phyloP scores from a whole-genome alignment of 2,888 invertebrate species.

The Uloborus plumipes region DNA sequence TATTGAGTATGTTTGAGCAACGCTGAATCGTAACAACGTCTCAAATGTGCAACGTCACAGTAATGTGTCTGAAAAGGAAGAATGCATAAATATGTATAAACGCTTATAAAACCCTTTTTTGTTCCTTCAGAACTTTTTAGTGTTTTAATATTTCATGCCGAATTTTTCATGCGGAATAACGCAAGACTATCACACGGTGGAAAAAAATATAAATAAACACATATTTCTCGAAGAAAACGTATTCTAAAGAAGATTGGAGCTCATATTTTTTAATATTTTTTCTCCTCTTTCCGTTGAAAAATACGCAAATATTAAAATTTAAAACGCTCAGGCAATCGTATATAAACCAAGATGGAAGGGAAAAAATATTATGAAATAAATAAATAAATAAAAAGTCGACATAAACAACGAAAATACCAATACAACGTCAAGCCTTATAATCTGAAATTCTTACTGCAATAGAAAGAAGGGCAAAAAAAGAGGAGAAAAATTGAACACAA shows the following conservation, averaged over 20 bases:
- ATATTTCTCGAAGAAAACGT: slow-evolving; percentile 21
- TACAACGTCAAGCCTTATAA: slow-evolving; percentile 34
- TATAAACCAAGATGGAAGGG: background rate
- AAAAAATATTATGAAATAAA: slow-evolving; percentile 8
- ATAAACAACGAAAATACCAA: slow-evolving; percentile 49
- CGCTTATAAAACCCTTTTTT: slow-evolving; percentile 30
- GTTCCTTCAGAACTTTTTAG: slow-evolving; percentile 41
- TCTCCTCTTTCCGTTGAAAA: slow-evolving; percentile 10
- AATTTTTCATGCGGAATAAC: slow-evolving; percentile 25
- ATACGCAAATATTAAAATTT: slow-evolving; percentile 58
- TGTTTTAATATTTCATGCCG: slow-evolving; percentile 52
- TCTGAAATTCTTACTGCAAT: slow-evolving; percentile 43
- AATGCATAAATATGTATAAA: slow-evolving; percentile 39
- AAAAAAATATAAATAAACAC: slow-evolving; percentile 10
- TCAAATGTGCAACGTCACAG: too few relatives aligned
- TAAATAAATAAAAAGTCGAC: slow-evolving; percentile 44
- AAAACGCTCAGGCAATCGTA: slow-evolving; percentile 21
- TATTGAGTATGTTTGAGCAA: too few relatives aligned
- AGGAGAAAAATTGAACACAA: slow-evolving; percentile 19
- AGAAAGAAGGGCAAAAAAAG: slow-evolving; percentile 24
- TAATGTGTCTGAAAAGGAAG: background rate
- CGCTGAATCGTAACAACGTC: too few relatives aligned
- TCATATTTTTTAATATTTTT: slow-evolving; percentile 39
- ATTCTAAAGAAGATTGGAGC: slow-evolving; percentile 29
- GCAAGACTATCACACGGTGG: background rate